Evolutionary conservation across 2,888 invertebrate genomes (phyloP).

Genomic region (Subacronicta megacephala): DNA sequence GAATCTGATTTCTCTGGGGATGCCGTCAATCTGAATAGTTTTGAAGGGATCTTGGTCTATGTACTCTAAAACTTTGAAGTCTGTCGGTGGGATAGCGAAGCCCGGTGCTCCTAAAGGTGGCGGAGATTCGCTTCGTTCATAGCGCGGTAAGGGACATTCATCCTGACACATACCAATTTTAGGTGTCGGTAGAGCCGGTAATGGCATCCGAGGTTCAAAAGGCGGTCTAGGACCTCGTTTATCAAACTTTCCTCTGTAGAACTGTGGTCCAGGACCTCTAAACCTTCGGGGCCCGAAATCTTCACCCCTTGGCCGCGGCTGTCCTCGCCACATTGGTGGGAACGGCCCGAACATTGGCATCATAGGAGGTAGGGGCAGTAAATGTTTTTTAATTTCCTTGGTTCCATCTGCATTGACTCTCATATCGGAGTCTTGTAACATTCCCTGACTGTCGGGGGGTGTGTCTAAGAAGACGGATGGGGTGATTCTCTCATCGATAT

Average conservation of each 20-base stretch:
- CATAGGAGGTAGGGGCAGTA: constrained; percentile 72
- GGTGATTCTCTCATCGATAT: constrained; percentile 87
- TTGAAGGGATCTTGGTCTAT: constrained; percentile 92
- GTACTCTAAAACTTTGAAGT: constrained; percentile 79
- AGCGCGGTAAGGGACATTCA: constrained; percentile 75
- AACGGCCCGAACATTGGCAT: constrained; percentile 72
- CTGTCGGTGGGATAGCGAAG: constrained; percentile 76
- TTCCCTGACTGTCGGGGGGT: constrained; percentile 71
- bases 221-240: constrained; percentile 69
- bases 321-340: constrained; percentile 76
- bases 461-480: constrained; percentile 74
- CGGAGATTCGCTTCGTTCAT: constrained; percentile 74
- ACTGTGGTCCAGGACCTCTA: constrained; percentile 73
- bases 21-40: constrained; percentile 94
- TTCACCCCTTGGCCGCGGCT: constrained; percentile 73
- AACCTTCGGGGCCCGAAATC: constrained; percentile 77
- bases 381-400: constrained; percentile 58
- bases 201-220: constrained; percentile 72
- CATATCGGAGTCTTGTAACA: constrained; percentile 80
- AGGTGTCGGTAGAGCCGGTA: constrained; percentile 75
- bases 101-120: constrained; percentile 82
- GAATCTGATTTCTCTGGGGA: constrained; percentile 94
- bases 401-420: constrained; percentile 67
- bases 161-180: constrained; percentile 78
- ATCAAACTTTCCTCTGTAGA: constrained; percentile 77